phyloP scores from a whole-genome alignment of 2,797 vertebrate species.

The Remorina albescens region DNA sequence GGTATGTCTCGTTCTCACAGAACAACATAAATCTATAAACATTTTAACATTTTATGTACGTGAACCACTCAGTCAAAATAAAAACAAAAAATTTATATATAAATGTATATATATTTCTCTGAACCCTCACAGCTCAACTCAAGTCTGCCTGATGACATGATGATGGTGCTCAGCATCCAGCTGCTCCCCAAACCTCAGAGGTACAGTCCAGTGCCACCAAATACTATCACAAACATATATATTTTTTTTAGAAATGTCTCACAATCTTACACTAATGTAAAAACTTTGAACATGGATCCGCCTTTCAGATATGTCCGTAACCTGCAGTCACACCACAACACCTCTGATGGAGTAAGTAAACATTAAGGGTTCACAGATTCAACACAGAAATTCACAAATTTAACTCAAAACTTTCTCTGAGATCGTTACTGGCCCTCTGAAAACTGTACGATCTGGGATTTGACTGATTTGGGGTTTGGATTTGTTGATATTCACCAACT shows the following conservation, averaged over 20 bases:
- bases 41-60: no score
- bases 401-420: background rate
- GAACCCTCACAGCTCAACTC: slow-evolving; percentile 72
- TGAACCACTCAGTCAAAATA: no score
- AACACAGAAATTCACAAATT: background rate
- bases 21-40: background rate
- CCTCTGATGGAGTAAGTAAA: slow-evolving; percentile 55
- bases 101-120: slow-evolving; percentile 1
- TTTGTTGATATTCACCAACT: background rate
- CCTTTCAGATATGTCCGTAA: slow-evolving; percentile 36
- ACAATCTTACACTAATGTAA: background rate
- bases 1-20: slow-evolving; percentile 70
- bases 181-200: slow-evolving; percentile 55
- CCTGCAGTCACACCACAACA: background rate
- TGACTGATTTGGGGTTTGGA: background rate
- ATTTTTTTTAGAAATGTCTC: background rate
- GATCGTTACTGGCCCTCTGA: background rate
- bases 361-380: background rate
- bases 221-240: no score
- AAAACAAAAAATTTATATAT: background rate
- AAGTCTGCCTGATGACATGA: slow-evolving; percentile 65
- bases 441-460: background rate
- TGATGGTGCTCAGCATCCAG: slow-evolving; percentile 78
- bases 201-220: slow-evolving; percentile 48
- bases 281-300: background rate